Conservation (phyloP, 2,888 invertebrate species). For the Phortica magna region DNA sequence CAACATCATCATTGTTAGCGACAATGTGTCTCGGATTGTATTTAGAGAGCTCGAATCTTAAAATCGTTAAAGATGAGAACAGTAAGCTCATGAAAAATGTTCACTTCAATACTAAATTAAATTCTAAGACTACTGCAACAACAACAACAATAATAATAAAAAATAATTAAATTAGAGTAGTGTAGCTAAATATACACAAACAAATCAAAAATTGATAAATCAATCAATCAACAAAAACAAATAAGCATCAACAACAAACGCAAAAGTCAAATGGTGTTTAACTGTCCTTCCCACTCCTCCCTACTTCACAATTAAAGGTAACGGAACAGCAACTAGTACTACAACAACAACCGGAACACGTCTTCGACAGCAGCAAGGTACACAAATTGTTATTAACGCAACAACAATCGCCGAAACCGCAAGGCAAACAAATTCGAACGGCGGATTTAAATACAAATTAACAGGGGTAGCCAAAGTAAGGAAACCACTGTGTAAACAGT, state of each 20-base stretch:
- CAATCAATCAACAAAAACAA: slow-evolving; percentile 26
- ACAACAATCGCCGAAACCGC: neutral
- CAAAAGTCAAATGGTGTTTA: slow-evolving; percentile 25
- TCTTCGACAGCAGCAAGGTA: neutral
- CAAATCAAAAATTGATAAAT: slow-evolving; percentile 29
- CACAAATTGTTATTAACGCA: neutral
- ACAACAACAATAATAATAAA: slow-evolving; percentile 52
- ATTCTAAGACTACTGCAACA: slow-evolving; percentile 55
- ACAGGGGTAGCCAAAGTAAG: neutral
- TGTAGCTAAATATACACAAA: slow-evolving; percentile 57
- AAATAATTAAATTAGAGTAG: slow-evolving; percentile 54
- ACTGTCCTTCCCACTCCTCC: slow-evolving; percentile 44
- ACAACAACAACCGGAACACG: slow-evolving; percentile 37
- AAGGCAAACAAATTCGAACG: neutral
- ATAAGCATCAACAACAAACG: slow-evolving; percentile 4
- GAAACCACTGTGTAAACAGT: slow-evolving; percentile 22
- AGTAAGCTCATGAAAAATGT: neutral
- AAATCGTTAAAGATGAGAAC: too few relatives aligned
- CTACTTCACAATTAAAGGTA: slow-evolving; percentile 48
- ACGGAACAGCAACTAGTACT: slow-evolving; percentile 44
- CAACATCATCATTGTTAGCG: slow-evolving; percentile 71
- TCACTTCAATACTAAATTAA: slow-evolving; percentile 26
- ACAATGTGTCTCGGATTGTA: slow-evolving; percentile 51
- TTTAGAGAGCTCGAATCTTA: neutral
- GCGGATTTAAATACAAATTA: neutral